A percentile compares a stretch with the other conserved stretches of the same genome.
Evolutionary conservation across 2,797 vertebrate species (phyloP).

Genomic region (Austrolebias charrua): DNA sequence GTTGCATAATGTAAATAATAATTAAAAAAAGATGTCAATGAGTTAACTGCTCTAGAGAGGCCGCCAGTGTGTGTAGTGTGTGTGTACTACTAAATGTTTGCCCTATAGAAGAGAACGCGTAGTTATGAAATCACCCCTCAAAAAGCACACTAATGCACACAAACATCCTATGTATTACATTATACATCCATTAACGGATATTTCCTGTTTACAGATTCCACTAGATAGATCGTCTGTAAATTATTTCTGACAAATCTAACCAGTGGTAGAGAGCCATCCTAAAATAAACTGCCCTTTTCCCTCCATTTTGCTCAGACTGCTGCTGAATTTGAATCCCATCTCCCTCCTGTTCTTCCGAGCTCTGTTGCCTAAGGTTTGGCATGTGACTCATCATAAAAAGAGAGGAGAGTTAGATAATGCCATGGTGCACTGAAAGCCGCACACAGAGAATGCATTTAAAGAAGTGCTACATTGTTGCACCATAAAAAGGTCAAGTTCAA

Average conservation of each 20-base stretch:
- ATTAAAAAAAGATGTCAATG: not conserved
- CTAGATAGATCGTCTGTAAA: slow-evolving; percentile 58
- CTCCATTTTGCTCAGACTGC: slow-evolving; percentile 45
- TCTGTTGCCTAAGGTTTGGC: slow-evolving; percentile 49
- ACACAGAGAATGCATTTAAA: slow-evolving; percentile 11
- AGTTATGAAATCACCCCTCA: slow-evolving; percentile 4
- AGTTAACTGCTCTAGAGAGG: not conserved
- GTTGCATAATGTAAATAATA: not conserved
- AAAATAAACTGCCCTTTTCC: slow-evolving; percentile 71
- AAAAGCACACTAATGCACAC: too few species aligned
- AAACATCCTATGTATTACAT: too few species aligned
- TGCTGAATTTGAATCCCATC: slow-evolving; percentile 62
- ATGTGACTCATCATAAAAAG: slow-evolving; percentile 65
- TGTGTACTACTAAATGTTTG: slow-evolving; percentile 10
- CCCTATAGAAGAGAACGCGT: slow-evolving; percentile 7
- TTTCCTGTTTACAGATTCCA: slow-evolving; percentile 46
- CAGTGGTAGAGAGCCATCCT: slow-evolving; percentile 52
- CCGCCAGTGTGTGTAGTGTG: not conserved
- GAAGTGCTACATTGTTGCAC: slow-evolving; percentile 26
- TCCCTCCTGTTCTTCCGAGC: slow-evolving; percentile 24
- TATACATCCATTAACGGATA: slow-evolving; percentile 12
- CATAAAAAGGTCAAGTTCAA: slow-evolving; percentile 45
- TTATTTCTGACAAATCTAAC: slow-evolving; percentile 66
- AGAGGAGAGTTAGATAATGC: slow-evolving; percentile 50
- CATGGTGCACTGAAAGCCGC: slow-evolving; percentile 21